Evolutionary conservation across 2,113 vertebrate species (phyloP), one percentile per base, ranked within the genome.

Genomic region (Meleagris gallopavo): DNA sequence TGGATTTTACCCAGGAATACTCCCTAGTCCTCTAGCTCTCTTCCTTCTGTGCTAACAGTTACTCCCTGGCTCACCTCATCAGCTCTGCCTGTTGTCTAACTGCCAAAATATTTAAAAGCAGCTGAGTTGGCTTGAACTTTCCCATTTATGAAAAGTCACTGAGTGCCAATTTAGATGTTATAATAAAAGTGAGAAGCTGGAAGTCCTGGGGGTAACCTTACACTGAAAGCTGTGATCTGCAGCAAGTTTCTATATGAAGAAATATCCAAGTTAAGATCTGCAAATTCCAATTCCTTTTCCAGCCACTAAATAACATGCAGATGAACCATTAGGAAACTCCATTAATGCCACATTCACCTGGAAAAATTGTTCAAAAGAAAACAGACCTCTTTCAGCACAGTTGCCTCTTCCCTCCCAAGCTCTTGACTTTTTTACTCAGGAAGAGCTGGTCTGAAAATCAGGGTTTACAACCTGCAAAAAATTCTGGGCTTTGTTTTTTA

Each of bases 331-430:
- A 86, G 24, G 24, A 95, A 90, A 91, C 79, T 86, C 79, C 34
- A 86, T 93, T 91, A 96, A 93, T 83, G 81, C 83, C 79, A 74
- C 7, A 48, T 72, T 88, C 93, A 95, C 88, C 94, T 95, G 90
- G 65, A 94, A 93, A 97, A 96, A 91, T 69, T 34, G 83, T 72
- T 95, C 91, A 78, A 83, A 89, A 86, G 79, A 89, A 94, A 96
- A 86, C 61, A 95, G 88, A 67, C 14, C 8, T 65, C 46, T 88
- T 91, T 90, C 61, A 81, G 62, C 36, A 24, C 55, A 88, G 45
- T 9, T 86, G 89, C 76, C 48, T 93, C 54, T 71, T 74, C 61
- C 18, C 48, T 82, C 62, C 34, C 69, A 86, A 78, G 40, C 52
- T 90, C 65, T 74, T 1, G n/a, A 46, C 22, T 86, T 69, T 86